Evolutionary conservation across 64 coral and sea anemone genomes (phyloP), one percentile per base, ranked within the genome.

Genomic region (Pocillopora damicornis): DNA sequence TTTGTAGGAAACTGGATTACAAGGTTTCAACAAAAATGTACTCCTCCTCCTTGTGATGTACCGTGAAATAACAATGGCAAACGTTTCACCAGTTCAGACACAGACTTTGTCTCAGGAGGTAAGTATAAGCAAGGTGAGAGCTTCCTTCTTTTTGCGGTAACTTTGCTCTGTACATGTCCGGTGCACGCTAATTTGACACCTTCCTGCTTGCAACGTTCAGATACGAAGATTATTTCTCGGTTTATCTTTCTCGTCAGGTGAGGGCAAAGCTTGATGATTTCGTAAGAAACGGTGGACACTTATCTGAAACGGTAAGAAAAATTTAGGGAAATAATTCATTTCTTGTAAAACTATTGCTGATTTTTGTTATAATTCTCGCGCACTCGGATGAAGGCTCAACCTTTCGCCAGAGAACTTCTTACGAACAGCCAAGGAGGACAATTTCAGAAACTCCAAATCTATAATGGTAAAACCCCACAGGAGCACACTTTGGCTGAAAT

Each of bases 401-500:
- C 36, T 69, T 69, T 83, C 56, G 81, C 81, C 9, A 71, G 16
- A 13, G 35, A 83, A 51, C 63, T 83, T 71, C 36, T 83, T 9
- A 9, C 56, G 66, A 82, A 45, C 61, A 67, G 62, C 25, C 79
- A 82, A 66, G 79, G 79, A 9, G 79, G 62, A 65, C 35, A 69
- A 51, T 64, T 83, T 37, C 42, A 12, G 63, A 64, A 57, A 38
- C 86, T 87, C 16, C 13, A 11, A 42, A 51, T 60, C 34, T 62
- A 60, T 35, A 56, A 37, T 17, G 86, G 86, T 60, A 87, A 77
- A 34, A 87, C 34, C 35, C 37, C 86, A 25, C 86, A 77, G 57
- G 86, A 87, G 17, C 71, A 77, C 25, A 75, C 86, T 26, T 35
- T 87, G 11, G 86, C 86, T 37, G 86, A 87, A 77, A 87, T 87